Percentiles rank a stretch among this genome's conserved stretches.
Conservation (phyloP, 2,888 invertebrate genomes). For the Parnassius glacialis region DNA sequence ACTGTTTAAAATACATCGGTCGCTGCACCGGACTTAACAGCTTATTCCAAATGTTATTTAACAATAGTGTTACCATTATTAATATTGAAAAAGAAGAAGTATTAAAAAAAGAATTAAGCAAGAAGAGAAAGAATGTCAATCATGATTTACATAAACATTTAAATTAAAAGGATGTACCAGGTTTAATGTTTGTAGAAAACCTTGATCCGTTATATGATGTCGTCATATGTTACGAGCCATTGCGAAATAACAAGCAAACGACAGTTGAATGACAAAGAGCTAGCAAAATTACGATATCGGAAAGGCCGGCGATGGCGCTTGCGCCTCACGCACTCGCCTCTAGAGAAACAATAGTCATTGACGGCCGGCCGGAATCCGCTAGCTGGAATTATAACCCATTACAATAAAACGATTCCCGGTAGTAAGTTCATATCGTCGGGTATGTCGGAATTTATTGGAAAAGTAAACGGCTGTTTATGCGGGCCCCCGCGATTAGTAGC, state of each 20-base stretch:
- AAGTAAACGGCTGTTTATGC: slow-evolving; percentile 38
- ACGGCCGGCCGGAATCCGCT: slow-evolving; percentile 57
- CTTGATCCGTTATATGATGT: slow-evolving; percentile 59
- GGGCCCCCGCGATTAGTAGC: slow-evolving; percentile 29
- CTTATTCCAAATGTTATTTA: too few species aligned
- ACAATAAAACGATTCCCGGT: slow-evolving; percentile 67
- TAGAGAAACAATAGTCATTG: slow-evolving; percentile 62
- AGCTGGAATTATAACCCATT: slow-evolving; percentile 63
- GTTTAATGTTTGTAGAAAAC: neutral
- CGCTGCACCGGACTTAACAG: too few species aligned
- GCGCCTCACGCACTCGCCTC: slow-evolving; percentile 60
- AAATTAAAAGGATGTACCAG: too few species aligned
- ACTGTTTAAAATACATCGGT: too few species aligned
- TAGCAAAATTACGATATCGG: slow-evolving; percentile 64
- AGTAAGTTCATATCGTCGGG: slow-evolving; percentile 42
- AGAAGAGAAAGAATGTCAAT: too few species aligned
- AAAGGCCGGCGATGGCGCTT: slow-evolving; percentile 55
- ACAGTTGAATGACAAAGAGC: slow-evolving; percentile 67
- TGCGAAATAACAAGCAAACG: slow-evolving; percentile 67
- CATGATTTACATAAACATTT: too few species aligned
- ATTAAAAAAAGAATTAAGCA: too few species aligned
- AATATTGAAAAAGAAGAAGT: too few species aligned
- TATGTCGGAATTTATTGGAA: slow-evolving; percentile 42
- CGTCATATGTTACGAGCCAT: slow-evolving; percentile 64
- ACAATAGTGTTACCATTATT: too few species aligned